A percentile compares a stretch with the other conserved stretches of the same genome.
Conservation (phyloP, 2,113 vertebrate species). For the Thinocorus orbignyianus region DNA sequence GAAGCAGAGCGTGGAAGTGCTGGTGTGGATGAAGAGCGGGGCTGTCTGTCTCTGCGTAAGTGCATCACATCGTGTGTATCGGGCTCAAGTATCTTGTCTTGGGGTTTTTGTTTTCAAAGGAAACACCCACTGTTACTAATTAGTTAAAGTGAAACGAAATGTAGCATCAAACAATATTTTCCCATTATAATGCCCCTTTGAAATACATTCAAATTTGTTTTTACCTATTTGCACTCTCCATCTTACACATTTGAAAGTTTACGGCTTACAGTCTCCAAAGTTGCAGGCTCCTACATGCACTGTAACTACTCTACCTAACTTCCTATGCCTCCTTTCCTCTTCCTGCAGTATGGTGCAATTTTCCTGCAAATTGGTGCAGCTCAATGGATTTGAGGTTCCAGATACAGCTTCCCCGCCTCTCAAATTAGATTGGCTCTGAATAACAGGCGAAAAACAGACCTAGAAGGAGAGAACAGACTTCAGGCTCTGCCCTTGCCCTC, state of each 20-base stretch:
- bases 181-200: not conserved
- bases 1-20: not conserved
- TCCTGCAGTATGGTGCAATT: not conserved
- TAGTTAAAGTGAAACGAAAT: not conserved
- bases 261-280: not conserved
- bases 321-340: not conserved
- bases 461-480: not conserved
- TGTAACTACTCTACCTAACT: not conserved
- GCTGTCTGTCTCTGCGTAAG: not conserved
- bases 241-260: not conserved
- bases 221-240: not conserved
- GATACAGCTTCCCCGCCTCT: not conserved
- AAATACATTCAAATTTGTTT: not conserved
- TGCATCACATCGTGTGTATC: not conserved
- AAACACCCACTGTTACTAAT: not conserved
- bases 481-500: not conserved
- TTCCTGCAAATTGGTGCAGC: not conserved
- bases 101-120: not conserved
- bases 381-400: not conserved
- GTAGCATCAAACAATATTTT: not conserved
- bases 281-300: not conserved
- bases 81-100: not conserved
- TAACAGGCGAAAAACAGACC: not conserved
- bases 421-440: not conserved
- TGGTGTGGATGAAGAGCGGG: not conserved